Percentiles rank a stretch among this genome's conserved stretches.
Evolutionary conservation across 2,888 invertebrate species (phyloP).

Genomic region (Melanargia galathea): DNA sequence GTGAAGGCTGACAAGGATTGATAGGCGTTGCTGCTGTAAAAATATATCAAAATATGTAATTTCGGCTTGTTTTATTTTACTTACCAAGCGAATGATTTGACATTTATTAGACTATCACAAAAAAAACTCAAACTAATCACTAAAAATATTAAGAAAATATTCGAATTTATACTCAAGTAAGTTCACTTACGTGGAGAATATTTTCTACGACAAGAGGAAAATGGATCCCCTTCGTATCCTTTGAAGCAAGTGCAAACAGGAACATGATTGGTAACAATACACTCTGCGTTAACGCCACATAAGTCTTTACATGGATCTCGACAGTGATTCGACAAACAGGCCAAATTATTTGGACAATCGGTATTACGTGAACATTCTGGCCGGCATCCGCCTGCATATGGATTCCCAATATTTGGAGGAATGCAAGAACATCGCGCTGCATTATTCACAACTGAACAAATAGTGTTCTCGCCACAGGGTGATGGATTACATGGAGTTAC

Average conservation of each 20-base stretch:
- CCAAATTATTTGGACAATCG: constrained; percentile 89
- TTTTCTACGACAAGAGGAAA: constrained; percentile 87
- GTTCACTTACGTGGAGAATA: constrained; percentile 79
- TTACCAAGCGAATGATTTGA: background rate
- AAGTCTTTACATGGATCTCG: constrained; percentile 92
- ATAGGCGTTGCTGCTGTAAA: constrained; percentile 49
- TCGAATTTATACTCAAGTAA: background rate
- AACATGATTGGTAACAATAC: constrained; percentile 90
- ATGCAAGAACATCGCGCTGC: constrained; percentile 91
- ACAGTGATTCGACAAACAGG: constrained; percentile 92
- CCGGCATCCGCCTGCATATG: constrained; percentile 91
- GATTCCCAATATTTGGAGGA: constrained; percentile 93
- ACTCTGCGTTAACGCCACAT: constrained; percentile 92
- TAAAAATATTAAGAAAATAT: background rate
- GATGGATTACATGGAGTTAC: constrained; percentile 88
- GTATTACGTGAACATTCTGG: constrained; percentile 92
- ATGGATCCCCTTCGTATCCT: constrained; percentile 92
- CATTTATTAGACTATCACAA: background rate
- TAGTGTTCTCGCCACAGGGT: constrained; percentile 92
- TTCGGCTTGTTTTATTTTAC: background rate
- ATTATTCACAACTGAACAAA: constrained; percentile 87
- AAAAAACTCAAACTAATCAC: background rate
- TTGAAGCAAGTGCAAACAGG: constrained; percentile 90
- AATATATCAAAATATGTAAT: background rate
- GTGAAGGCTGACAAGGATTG: constrained; percentile 88